phyloP scores from a whole-genome alignment of 2,797 vertebrate species.

The Argyrosomus regius region DNA sequence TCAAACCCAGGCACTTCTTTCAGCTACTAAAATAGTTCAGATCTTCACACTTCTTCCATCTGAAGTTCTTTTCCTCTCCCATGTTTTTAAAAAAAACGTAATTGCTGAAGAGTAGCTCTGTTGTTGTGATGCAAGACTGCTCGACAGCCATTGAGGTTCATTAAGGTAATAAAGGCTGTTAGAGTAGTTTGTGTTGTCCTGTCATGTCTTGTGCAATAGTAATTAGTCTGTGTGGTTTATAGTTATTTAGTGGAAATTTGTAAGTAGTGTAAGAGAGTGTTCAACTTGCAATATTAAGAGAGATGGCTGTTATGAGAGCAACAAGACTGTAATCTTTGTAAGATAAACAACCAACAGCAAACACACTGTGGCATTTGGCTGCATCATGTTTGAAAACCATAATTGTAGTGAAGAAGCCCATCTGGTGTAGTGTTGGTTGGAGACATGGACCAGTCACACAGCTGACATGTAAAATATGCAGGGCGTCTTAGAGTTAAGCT shows the following conservation, averaged over 20 bases:
- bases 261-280: background rate
- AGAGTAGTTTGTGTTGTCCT: constrained; percentile 20
- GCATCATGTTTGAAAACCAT: background rate
- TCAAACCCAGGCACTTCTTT: background rate
- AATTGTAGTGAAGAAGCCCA: background rate
- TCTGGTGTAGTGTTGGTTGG: background rate
- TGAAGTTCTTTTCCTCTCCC: constrained; percentile 5
- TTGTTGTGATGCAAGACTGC: constrained; percentile 6
- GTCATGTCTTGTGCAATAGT: constrained; percentile 22
- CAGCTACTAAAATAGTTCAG: constrained; percentile 15
- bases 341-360: background rate
- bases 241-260: constrained; percentile 3
- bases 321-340: background rate
- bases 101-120: background rate
- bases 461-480: constrained; percentile 49
- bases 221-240: constrained; percentile 15
- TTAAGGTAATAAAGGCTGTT: constrained; percentile 43
- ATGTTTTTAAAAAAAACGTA: constrained; percentile 13
- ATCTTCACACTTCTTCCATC: constrained; percentile 1
- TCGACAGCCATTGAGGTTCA: constrained; percentile 8
- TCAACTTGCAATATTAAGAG: background rate
- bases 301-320: background rate
- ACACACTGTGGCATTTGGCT: background rate
- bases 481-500: constrained; percentile 58
- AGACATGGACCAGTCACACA: constrained; percentile 14